Conservation (phyloP, 2,888 invertebrate species). For the Eupithecia insigniata region DNA sequence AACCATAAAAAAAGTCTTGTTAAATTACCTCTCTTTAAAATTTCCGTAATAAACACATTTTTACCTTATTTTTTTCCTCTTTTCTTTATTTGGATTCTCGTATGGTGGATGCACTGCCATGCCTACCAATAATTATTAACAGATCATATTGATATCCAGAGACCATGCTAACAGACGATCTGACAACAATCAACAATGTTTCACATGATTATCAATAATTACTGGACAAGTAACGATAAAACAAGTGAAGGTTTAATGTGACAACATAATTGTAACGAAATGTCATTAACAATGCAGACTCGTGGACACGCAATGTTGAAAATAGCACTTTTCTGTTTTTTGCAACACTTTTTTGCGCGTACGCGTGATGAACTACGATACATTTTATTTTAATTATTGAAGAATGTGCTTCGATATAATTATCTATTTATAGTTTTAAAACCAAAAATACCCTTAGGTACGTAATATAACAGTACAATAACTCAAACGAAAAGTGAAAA, state of each 20-base stretch:
- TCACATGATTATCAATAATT: constrained; percentile 26
- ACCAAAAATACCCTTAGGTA: too few species aligned
- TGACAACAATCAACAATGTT: constrained; percentile 1
- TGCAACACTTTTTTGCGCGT: background rate
- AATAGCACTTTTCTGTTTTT: constrained; percentile 6
- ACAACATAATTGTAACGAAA: constrained; percentile 61
- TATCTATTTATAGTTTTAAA: too few species aligned
- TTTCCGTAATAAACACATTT: too few species aligned
- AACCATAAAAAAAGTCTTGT: too few species aligned
- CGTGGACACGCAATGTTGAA: constrained; percentile 35
- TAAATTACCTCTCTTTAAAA: too few species aligned
- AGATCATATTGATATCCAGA: background rate
- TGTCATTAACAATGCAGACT: constrained; percentile 49
- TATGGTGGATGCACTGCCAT: too few species aligned
- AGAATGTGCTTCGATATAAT: background rate
- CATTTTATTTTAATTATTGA: background rate
- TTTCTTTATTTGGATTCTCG: too few species aligned
- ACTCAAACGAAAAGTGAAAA: too few species aligned
- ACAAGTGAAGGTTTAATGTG: constrained; percentile 59
- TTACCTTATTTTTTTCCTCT: background rate
- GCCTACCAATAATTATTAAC: background rate
- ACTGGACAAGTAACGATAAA: constrained; percentile 31
- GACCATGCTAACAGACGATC: background rate
- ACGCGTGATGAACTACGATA: constrained; percentile 4
- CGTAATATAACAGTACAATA: too few species aligned